Evolutionary conservation across 1,140 invertebrate species (phyloP), one percentile per base, ranked within the genome.

Genomic region (Propsilocerus akamusi): DNA sequence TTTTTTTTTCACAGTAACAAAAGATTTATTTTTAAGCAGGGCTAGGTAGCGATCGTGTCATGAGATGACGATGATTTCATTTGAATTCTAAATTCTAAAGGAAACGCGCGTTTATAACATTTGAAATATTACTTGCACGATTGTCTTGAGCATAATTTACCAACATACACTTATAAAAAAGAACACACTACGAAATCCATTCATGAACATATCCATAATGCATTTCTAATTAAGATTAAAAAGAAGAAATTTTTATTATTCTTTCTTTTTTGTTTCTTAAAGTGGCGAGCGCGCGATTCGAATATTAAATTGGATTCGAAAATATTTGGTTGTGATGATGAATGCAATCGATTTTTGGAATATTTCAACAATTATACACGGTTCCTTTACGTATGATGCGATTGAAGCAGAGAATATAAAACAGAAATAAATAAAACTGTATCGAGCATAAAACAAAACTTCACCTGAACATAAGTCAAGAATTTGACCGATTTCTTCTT

Each of bases 201-300:
- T 41, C 34, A 41, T 41, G 22, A 41, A 41, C 17, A 20, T 20
- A 17, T 17, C 10, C 34, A 17, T 41, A 41, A 41, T 41, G 34
- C 34, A 41, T 41, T 41, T 41, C 34, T 41, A 41, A 41, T 41
- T 41, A 41, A 41, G 34, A 41, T 41, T 41, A 41, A 41, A 20
- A 41, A 41, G 34, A 6, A 41, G 17, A 3, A 30, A n/a, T 30
- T 11, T 11, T 30, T n/a, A n/a, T n/a, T n/a, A n/a, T n/a, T n/a
- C n/a, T n/a, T n/a, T n/a, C n/a, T n/a, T n/a, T n/a, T n/a, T n/a
- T n/a, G n/a, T n/a, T n/a, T n/a, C n/a, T n/a, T n/a, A 30, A 30
- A n/a, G 14, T 20, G 14, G 34, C 14, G 22, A 17, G 3, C n/a
- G 7, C 34, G 22, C n/a, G 34, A 41, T 41, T 41, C 14, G 34